Base-by-base conservation (phyloP, 2,888 invertebrate species). In the Agrotis ipsilon region DNA sequence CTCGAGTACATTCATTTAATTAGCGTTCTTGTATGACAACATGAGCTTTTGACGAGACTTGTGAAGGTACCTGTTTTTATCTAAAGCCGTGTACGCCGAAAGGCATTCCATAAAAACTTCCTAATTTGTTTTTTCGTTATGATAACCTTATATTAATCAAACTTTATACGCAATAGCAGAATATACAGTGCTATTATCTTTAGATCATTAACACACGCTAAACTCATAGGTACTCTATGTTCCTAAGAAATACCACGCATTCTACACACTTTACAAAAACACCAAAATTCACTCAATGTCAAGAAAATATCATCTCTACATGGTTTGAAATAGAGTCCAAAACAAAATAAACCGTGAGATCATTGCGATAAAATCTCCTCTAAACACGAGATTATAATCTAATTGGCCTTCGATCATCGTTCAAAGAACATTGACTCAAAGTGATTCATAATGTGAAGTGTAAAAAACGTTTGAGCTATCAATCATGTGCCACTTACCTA, bases 381-480 rank as follows among this genome's bases (percentile, higher is more conserved):
- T 19, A 14, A 45, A 51, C 7, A 58, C 16, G 16, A 18, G 32
- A 45, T 59, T 27, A 19, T 49, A 45, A 21, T 62, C 21, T 58
- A 46, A 45, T 21, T 57, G 49, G 49, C 64, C 49, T 51, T 46
- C 72, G 14, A 63, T 72, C 63, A 78, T 54, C 58, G 24, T 46
- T 59, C 19, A 59, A 54, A 54, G 45, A 75, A 71, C 32, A 49
- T 62, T 24, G 48, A 39, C 21, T 72, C 58, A 51, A 55, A 58
- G 46, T 72, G 64, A 46, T 72, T 64, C 39, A 72, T 55, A 51
- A 55, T 57, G 14, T 27, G 39, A 51, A 55, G 54, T 39, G 61
- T 72, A 64, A 75, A 60, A 65, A 79, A 62, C n/a, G 32, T 71
- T 14, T 39, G 60, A 71, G 58, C 52, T 62, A 79, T 75, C 75